phyloP scores from a whole-genome alignment of 2,113 vertebrate genomes.

The zebrafish (Danio rerio) region GRCz12tu NC_133195.1:34876001-34876500 shows the following conservation, averaged over 20 bases:
- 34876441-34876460: constrained; percentile 41
- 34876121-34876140: constrained; percentile 25
- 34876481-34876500: constrained; percentile 51
- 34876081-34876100: constrained; percentile 30
- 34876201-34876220: not conserved
- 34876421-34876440: constrained; percentile 63
- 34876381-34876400: constrained; percentile 12
- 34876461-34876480: constrained; percentile 59
- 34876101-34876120: constrained; percentile 17
- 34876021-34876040: constrained; percentile 38
- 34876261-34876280: no score
- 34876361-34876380: not conserved
- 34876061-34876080: constrained; percentile 14
- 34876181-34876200: not conserved
- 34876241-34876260: not conserved
- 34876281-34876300: not conserved
- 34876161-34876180: not conserved
- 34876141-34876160: constrained; percentile 4
- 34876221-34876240: not conserved
- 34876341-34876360: not conserved
- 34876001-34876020: constrained; percentile 9
- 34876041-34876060: constrained; percentile 14
- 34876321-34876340: not conserved
- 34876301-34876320: not conserved
- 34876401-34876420: constrained; percentile 29